These are phyloP conservation scores for Nemoura dubitans DNA, from an alignment of 2,888 invertebrate genomes.

Conservation along the genomic window DNA sequence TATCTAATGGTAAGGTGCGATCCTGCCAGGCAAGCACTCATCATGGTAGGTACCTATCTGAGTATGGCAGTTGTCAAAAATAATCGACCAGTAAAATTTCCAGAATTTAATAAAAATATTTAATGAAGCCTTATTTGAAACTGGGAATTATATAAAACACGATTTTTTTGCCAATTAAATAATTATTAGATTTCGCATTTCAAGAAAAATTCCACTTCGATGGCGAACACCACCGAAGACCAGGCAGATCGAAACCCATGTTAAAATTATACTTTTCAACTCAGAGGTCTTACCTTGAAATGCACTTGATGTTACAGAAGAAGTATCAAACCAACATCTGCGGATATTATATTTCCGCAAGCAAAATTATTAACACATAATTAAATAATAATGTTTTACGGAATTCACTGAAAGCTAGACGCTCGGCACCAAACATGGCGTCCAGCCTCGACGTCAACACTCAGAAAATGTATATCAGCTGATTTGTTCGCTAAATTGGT, in stretches of 20 bases:
- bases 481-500: conserved; percentile 40
- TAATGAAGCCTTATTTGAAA: too few relatives aligned
- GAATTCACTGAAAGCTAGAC: conserved; percentile 55
- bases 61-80: neutral
- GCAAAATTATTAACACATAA: conserved; percentile 33
- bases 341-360: neutral
- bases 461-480: conserved; percentile 49
- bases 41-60: neutral
- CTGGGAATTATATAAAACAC: too few relatives aligned
- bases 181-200: too few relatives aligned
- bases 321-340: neutral
- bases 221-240: neutral
- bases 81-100: neutral
- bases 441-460: conserved; percentile 50
- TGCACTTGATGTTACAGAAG: neutral
- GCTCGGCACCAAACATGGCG: conserved; percentile 57
- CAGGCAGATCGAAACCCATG: neutral
- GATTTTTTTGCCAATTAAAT: too few relatives aligned
- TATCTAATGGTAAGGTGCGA: neutral
- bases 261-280: neutral
- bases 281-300: neutral
- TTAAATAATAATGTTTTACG: conserved; percentile 46
- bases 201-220: neutral
- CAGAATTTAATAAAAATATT: too few relatives aligned
- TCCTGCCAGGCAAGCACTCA: neutral